Conservation (phyloP, 2,113 vertebrate species). For the Xenus cinereus region DNA sequence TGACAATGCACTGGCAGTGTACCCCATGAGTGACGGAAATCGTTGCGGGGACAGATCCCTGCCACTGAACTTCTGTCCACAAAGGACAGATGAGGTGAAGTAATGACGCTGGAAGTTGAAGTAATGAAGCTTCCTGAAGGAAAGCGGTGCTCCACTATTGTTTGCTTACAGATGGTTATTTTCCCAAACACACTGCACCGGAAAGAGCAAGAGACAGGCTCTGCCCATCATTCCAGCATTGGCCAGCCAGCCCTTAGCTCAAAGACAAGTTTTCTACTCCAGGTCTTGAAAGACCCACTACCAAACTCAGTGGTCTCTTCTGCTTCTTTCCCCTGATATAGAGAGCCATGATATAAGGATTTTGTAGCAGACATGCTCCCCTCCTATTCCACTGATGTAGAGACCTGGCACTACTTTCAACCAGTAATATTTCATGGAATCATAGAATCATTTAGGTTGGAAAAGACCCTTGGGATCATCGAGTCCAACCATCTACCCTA, state of each 20-base stretch:
- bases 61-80: background rate
- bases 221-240: background rate
- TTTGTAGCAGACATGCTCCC: background rate
- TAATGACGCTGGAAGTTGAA: background rate
- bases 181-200: background rate
- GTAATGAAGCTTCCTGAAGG: background rate
- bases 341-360: background rate
- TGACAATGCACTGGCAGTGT: no score
- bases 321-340: background rate
- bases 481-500: no score
- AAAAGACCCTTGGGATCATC: no score
- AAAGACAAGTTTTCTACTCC: background rate
- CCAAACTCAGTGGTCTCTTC: background rate
- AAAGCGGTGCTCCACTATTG: background rate
- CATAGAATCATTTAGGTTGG: no score
- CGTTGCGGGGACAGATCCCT: background rate
- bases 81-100: background rate
- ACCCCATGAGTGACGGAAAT: background rate
- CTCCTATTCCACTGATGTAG: background rate
- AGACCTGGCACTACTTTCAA: background rate
- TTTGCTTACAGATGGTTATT: background rate
- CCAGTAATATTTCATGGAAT: background rate
- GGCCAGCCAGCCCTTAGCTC: background rate
- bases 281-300: background rate
- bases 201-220: background rate